Percentiles rank a stretch among this genome's conserved stretches.
phyloP scores from a whole-genome alignment of 2,113 vertebrate species.

The Taurulus bubalis region DNA sequence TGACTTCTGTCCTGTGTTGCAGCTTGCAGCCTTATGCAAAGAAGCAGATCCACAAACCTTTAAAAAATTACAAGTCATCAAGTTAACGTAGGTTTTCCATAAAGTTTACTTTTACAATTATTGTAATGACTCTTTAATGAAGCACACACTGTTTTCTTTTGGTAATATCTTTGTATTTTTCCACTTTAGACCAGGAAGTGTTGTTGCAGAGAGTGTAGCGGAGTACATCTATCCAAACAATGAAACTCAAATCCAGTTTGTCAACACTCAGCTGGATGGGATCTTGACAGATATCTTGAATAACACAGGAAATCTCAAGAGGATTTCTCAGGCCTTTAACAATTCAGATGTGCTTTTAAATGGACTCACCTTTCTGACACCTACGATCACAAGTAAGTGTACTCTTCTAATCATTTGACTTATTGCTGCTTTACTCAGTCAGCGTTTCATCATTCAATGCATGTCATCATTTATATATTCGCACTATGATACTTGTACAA shows the following conservation, averaged over 20 bases:
- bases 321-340: slow-evolving; percentile 66
- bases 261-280: slow-evolving; percentile 66
- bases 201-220: slow-evolving; percentile 64
- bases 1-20: slow-evolving; percentile 15
- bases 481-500: background rate
- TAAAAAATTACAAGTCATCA: slow-evolving; percentile 57
- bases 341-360: slow-evolving; percentile 33
- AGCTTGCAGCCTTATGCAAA: slow-evolving; percentile 72
- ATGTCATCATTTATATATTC: background rate
- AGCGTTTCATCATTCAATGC: background rate
- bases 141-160: background rate
- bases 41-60: slow-evolving; percentile 62
- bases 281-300: slow-evolving; percentile 65
- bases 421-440: background rate
- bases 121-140: background rate
- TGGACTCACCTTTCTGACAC: slow-evolving; percentile 29
- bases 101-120: background rate
- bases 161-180: slow-evolving; percentile 1
- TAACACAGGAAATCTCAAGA: slow-evolving; percentile 45
- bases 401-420: background rate
- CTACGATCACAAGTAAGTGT: slow-evolving; percentile 67
- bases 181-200: slow-evolving; percentile 56
- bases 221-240: slow-evolving; percentile 78
- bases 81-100: slow-evolving; percentile 63
- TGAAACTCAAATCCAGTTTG: slow-evolving; percentile 71